Evolutionary conservation across 2,113 vertebrate genomes (phyloP).

Genomic region (Xenus cinereus): DNA sequence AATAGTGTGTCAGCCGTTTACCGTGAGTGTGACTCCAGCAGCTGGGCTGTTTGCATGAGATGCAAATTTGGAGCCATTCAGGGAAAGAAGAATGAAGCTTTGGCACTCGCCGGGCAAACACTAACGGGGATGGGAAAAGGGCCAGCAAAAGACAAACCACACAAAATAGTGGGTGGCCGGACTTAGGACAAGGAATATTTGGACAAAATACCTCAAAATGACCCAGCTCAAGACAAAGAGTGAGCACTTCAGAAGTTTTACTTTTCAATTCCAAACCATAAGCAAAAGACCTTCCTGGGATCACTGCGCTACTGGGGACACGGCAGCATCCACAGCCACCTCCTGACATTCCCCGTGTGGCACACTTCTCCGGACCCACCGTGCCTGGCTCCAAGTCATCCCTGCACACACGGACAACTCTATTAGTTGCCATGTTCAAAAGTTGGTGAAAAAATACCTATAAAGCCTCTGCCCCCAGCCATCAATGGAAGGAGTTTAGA

Average conservation of each 20-base stretch:
- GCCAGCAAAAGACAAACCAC: slow-evolving; percentile 70
- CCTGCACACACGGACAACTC: not conserved
- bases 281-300: slow-evolving; percentile 1
- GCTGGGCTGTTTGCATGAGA: slow-evolving; percentile 74
- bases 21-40: slow-evolving; percentile 62
- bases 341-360: not conserved
- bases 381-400: not conserved
- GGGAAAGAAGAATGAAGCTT: slow-evolving; percentile 65
- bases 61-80: slow-evolving; percentile 72
- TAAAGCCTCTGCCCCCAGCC: not conserved
- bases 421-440: not conserved
- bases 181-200: slow-evolving; percentile 24
- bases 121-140: slow-evolving; percentile 60
- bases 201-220: slow-evolving; percentile 46
- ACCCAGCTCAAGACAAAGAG: slow-evolving; percentile 14
- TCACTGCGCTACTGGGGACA: not conserved
- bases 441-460: not conserved
- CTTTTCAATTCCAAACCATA: not conserved
- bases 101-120: slow-evolving; percentile 64
- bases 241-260: slow-evolving; percentile 8
- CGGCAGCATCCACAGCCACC: not conserved
- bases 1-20: slow-evolving; percentile 72
- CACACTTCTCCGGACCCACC: not conserved
- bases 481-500: not conserved
- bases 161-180: slow-evolving; percentile 58